Evolutionary conservation across 2,888 invertebrate genomes (phyloP).

Genomic region (Cryptophagus acutangulus): DNA sequence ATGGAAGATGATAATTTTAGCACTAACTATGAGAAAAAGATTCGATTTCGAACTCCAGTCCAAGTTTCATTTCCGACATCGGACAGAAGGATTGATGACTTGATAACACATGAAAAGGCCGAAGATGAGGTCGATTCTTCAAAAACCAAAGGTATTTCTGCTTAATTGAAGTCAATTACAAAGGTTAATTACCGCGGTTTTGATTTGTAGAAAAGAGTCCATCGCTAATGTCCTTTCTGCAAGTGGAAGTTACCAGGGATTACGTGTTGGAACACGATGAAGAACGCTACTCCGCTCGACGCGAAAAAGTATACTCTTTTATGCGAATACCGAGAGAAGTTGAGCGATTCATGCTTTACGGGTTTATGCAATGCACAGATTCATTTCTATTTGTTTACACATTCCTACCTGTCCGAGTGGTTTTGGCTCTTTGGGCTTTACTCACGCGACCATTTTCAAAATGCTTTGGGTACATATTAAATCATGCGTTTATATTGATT

Average conservation of each 20-base stretch:
- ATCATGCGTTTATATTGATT: slow-evolving; percentile 2
- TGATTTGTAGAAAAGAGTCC: slow-evolving; percentile 35
- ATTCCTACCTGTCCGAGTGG: slow-evolving; percentile 88
- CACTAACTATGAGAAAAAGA: no score
- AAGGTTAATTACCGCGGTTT: background rate
- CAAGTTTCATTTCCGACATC: slow-evolving; percentile 43
- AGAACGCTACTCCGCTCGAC: slow-evolving; percentile 85
- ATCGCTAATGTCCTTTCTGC: slow-evolving; percentile 65
- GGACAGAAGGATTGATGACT: slow-evolving; percentile 45
- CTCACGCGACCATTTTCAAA: slow-evolving; percentile 66
- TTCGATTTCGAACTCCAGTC: slow-evolving; percentile 49
- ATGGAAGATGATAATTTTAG: no score
- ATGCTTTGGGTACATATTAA: slow-evolving; percentile 63
- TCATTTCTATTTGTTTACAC: slow-evolving; percentile 97
- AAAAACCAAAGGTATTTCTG: slow-evolving; percentile 1
- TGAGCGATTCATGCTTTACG: slow-evolving; percentile 89
- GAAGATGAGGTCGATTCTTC: slow-evolving; percentile 24
- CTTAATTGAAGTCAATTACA: background rate
- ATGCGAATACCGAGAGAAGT: slow-evolving; percentile 91
- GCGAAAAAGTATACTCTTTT: slow-evolving; percentile 95
- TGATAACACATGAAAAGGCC: slow-evolving; percentile 34
- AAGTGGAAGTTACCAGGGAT: slow-evolving; percentile 84
- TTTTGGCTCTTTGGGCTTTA: slow-evolving; percentile 80
- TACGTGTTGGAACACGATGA: slow-evolving; percentile 94
- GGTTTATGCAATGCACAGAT: slow-evolving; percentile 93